Evolutionary conservation across 1,140 invertebrate species (phyloP).

Genomic region (Lepidurus packardi): DNA sequence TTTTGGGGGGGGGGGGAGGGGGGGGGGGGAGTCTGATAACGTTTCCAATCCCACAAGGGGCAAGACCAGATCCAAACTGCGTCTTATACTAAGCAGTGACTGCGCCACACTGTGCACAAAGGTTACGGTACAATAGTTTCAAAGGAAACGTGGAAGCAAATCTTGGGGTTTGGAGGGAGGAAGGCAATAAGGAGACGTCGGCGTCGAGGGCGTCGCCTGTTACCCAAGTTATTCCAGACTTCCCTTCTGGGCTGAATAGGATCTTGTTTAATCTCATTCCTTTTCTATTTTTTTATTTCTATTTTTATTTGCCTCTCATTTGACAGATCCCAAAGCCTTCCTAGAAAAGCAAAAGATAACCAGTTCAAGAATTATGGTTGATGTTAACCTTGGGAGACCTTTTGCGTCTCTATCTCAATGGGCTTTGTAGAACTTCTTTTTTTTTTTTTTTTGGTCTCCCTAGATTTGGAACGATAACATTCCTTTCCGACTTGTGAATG

Average conservation of each 20-base stretch:
- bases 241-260: background rate
- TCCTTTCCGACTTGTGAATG: too few species aligned
- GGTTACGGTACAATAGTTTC: too few species aligned
- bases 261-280: background rate
- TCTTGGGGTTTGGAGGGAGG: background rate
- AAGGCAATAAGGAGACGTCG: constrained; percentile 1
- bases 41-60: too few species aligned
- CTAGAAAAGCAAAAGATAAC: constrained; percentile 2
- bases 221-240: constrained; percentile 9
- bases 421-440: background rate
- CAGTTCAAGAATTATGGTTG: background rate
- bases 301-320: background rate
- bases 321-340: background rate
- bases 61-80: too few species aligned
- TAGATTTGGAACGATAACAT: too few species aligned
- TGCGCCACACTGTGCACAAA: too few species aligned
- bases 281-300: background rate
- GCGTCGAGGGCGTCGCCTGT: constrained; percentile 12
- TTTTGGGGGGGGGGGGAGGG: too few species aligned
- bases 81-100: too few species aligned
- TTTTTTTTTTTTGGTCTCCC: background rate
- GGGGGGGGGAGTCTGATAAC: too few species aligned
- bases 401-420: background rate
- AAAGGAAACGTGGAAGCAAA: too few species aligned
- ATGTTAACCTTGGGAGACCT: constrained; percentile 12